phyloP scores from a whole-genome alignment of 2,888 invertebrate species.

The Beris chalybata region DNA sequence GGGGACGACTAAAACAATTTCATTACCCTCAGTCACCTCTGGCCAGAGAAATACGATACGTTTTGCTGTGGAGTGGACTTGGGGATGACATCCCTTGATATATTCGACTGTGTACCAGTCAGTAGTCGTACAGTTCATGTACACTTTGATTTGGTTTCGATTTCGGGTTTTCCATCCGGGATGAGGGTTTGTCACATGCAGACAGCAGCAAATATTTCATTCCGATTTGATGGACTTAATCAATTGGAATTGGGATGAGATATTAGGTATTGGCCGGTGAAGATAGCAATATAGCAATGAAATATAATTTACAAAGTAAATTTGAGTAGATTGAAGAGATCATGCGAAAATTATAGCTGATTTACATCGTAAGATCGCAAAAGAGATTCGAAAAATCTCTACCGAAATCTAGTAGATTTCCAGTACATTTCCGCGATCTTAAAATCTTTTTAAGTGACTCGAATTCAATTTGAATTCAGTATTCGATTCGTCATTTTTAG shows the following conservation, averaged over 20 bases:
- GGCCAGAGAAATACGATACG: slow-evolving; percentile 22
- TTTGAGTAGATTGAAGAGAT: too few relatives aligned
- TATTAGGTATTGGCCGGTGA: not conserved
- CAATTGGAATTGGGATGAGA: slow-evolving; percentile 14
- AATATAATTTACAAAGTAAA: too few relatives aligned
- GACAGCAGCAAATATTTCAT: not conserved
- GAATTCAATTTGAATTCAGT: too few relatives aligned
- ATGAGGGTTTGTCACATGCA: slow-evolving; percentile 5
- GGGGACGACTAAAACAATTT: slow-evolving; percentile 27
- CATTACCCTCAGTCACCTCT: slow-evolving; percentile 22
- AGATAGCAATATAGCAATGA: too few relatives aligned
- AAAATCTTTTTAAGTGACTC: too few relatives aligned
- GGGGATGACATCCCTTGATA: too few relatives aligned
- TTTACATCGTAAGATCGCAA: too few relatives aligned
- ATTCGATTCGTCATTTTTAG: too few relatives aligned
- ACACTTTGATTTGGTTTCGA: slow-evolving; percentile 24
- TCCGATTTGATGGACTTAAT: slow-evolving; percentile 28
- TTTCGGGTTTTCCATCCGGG: slow-evolving; percentile 11
- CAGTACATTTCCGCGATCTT: too few relatives aligned
- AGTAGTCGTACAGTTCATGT: slow-evolving; percentile 4
- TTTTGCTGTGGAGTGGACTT: not conserved
- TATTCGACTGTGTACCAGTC: slow-evolving; percentile 4
- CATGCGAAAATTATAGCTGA: too few relatives aligned
- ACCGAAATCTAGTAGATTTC: too few relatives aligned
- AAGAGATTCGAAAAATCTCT: too few relatives aligned